Evolutionary conservation across 2,888 invertebrate genomes (phyloP).

Genomic region (Icerya purchasi): DNA sequence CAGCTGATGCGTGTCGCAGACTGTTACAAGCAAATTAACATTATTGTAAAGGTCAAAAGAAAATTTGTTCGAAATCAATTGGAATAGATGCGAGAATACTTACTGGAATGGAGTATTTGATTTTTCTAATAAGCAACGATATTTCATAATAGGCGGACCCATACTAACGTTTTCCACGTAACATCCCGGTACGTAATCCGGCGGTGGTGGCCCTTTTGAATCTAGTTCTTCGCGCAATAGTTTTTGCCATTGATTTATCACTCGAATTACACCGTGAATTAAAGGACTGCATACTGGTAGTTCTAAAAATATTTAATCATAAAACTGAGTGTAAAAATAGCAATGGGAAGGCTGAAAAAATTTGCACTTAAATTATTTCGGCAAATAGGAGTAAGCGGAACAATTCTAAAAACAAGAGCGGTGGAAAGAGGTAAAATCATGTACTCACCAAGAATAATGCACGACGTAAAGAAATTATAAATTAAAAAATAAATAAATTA

Average conservation of each 20-base stretch:
- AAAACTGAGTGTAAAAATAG: background rate
- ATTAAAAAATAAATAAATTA: too few relatives aligned
- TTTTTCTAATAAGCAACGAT: conserved; percentile 72
- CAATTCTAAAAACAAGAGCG: too few relatives aligned
- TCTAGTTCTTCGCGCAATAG: conserved; percentile 53
- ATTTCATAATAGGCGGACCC: conserved; percentile 79
- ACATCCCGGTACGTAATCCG: conserved; percentile 76
- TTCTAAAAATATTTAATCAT: conserved; percentile 34
- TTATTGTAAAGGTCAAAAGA: background rate
- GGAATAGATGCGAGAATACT: conserved; percentile 21
- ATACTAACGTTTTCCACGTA: conserved; percentile 50
- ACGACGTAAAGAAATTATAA: too few relatives aligned
- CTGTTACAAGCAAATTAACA: conserved; percentile 23
- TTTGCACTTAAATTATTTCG: too few relatives aligned
- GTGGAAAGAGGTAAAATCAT: too few relatives aligned
- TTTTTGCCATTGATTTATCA: conserved; percentile 77
- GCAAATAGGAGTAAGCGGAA: too few relatives aligned
- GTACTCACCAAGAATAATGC: too few relatives aligned
- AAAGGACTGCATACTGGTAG: conserved; percentile 83
- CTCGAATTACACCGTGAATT: conserved; percentile 68
- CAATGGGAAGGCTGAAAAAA: too few relatives aligned
- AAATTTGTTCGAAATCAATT: background rate
- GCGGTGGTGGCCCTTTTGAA: conserved; percentile 50
- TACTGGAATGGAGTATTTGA: conserved; percentile 84
- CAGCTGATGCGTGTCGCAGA: conserved; percentile 43